Conservation (phyloP, 2,888 invertebrate genomes). For the Lymantria dispar region DNA sequence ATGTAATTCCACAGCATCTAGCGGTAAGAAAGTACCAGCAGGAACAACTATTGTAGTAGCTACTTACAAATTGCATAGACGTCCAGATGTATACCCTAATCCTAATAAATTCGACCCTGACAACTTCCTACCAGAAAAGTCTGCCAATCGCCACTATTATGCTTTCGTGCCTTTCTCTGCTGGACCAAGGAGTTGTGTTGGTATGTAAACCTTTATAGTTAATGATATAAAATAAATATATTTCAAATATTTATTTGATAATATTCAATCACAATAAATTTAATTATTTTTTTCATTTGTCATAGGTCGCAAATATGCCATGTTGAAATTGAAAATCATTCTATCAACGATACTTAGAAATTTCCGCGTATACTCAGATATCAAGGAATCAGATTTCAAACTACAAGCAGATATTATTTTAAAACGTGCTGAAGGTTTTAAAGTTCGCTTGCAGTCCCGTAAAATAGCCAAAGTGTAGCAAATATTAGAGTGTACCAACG, state of each 20-base stretch:
- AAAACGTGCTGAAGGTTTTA: slow-evolving; percentile 89
- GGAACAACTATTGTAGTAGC: slow-evolving; percentile 87
- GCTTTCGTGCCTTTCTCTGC: slow-evolving; percentile 92
- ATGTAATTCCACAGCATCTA: slow-evolving; percentile 73
- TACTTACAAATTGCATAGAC: slow-evolving; percentile 87
- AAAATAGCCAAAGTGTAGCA: slow-evolving; percentile 61
- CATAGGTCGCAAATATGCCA: slow-evolving; percentile 89
- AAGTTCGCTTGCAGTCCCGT: slow-evolving; percentile 86
- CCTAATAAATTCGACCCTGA: slow-evolving; percentile 91
- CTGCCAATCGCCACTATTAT: slow-evolving; percentile 90
- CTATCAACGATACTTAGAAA: slow-evolving; percentile 88
- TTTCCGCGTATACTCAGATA: slow-evolving; percentile 86
- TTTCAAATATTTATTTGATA: background rate
- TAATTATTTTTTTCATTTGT: background rate
- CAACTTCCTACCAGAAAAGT: slow-evolving; percentile 91
- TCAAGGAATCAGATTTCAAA: slow-evolving; percentile 86
- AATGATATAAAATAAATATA: background rate
- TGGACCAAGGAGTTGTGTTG: slow-evolving; percentile 90
- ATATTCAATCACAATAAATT: background rate
- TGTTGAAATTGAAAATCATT: slow-evolving; percentile 90
- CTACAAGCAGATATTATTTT: slow-evolving; percentile 90
- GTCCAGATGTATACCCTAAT: slow-evolving; percentile 88
- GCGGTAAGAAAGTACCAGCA: slow-evolving; percentile 85
- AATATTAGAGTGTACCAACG: slow-evolving; percentile 19
- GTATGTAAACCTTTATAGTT: slow-evolving; percentile 66